Base-by-base conservation (phyloP, 2,888 invertebrate genomes). In the Ormyrus rosae region DNA sequence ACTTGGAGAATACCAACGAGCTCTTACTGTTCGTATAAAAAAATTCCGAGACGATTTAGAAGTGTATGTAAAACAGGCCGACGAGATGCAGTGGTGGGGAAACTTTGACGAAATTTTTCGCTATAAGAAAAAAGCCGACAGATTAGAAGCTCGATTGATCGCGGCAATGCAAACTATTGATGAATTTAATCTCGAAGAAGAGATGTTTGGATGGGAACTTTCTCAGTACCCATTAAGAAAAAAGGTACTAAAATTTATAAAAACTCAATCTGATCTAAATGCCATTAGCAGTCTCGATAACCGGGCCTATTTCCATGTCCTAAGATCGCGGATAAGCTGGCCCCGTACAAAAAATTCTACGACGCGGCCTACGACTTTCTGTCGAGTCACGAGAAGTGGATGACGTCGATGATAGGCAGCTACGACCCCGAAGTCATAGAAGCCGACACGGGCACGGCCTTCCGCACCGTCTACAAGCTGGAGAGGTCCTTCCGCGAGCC, bases 381-480 rank as follows among this genome's bases (percentile, higher is more conserved):
- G 83, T 94, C 93, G 67, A 98, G 96, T 89, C 93, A 96, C 89
- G 94, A 96, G 84, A 92, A 93, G 5, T 99, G 99, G 98, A 95
- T 98, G 94, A 94, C 94, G 82, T 94, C 93, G 0, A 92, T 91
- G 91, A 85, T 98, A 84, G 96, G 96, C 6, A 94, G 94, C 71
- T 94, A 95, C 86, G 96, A 97, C 89, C 98, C 98, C 0, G 98
- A 98, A 89, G 94, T 93, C 19, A 97, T 99, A 75, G 98, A 98
- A 83, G 91, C 93, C 11, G 96, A 97, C 82, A 95, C 96, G 0
- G 93, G 93, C 64, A 94, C 89, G 1, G 91, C 92, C 84, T 94
- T 94, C 90, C 93, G 97, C 83, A 94, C 94, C 71, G 94, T 98
- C 60, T 96, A 95, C 87, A 98, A 97, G 89, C 91, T 98, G 84